Base-by-base conservation (phyloP, 1,140 invertebrate genomes). In the Micrasema minimum region DNA sequence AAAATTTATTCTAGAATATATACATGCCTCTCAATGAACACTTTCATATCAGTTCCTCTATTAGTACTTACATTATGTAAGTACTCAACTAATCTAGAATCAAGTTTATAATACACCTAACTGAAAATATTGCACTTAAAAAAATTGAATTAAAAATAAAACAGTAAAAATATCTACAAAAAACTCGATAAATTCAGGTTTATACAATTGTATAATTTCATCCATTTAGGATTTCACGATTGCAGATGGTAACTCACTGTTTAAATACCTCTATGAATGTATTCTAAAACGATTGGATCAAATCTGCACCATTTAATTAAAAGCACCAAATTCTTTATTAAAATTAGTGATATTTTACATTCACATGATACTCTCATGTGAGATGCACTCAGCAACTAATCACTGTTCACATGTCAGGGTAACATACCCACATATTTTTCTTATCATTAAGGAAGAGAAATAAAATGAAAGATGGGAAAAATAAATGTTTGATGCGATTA, bases 11-110 rank as follows among this genome's bases (percentile, higher is more conserved):
- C 26, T 7, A 7, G 3, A 51, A 20, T 22, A 51, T 22, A 46
- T n/a, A 46, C 43, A 41, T 59, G 55, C 16, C 18, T 59, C 35
- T 59, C 20, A 59, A 59, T 59, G 55, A 59, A 59, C 55, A 59
- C 55, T 23, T 43, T 12, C 18, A 12, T 18, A 59, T 59, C 55
- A 59, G 55, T 59, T 41, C 37, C 37, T 59, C 22, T 22, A 41
- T 41, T 18, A 59, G 35, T 57, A 41, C 35, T 41, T 53, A 53
- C 50, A 53, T 26, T n/a, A 53, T 53, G 22, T 26, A 53, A n/a
- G 50, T 53, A 11, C 4, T 14, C 23, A 31, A 2, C 9, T 53
- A 53, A 23, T 53, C n/a, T 14, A 2, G 50, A 7, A 55, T 31
- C 12, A 55, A 51, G 20, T 14, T 6, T 22, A 51, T 23, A 51